Evolutionary conservation across 2,113 vertebrate genomes (phyloP), one percentile per base, ranked within the genome.

Genomic region (Dicerorhinus sumatrensis): DNA sequence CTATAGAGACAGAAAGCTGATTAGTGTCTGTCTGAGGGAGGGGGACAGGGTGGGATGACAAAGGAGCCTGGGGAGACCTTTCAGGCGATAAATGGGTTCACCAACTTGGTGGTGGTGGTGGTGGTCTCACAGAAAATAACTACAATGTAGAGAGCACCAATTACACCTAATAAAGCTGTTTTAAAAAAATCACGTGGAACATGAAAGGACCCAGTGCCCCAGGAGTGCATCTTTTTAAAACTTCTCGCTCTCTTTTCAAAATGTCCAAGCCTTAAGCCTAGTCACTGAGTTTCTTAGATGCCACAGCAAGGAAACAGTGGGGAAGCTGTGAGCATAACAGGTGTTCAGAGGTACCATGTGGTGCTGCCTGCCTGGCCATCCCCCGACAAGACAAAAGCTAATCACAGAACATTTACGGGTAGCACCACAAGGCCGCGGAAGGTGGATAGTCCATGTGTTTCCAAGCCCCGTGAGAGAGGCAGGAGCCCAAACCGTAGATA

Each of bases 261-360:
- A 42, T 0, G 8, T 48, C 58, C 31, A 82, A 6, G 10, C 69
- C 25, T 56, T 16, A 56, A 36, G 36, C 29, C 46, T 25, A 0
- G 9, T 54, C 48, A 48, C 82, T 16, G 48, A 62, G 54, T 6
- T 54, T 54, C 39, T 51, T 0, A 0, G n/a, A 54, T 9, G 21
- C 23, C 18, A 25, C 11, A 13, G 1, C 33, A 3, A 39, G 39
- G 46, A 51, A 20, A 39, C 0, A 1, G 69, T 3, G n/a, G 16
- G 9, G 56, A 88, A 39, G 4, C 31, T 33, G 27, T 23, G 13
- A 33, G 33, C 4, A 2, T 62, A n/a, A 27, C 67, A 18, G 4
- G 5, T 23, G 33, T 8, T 31, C 13, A 33, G 14, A 76, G 36
- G 6, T 18, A 36, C 58, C 21, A 67, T 3, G 0, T 2, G 54